Conservation (phyloP, 2,113 vertebrate species). For the Amphiprion ocellaris region DNA sequence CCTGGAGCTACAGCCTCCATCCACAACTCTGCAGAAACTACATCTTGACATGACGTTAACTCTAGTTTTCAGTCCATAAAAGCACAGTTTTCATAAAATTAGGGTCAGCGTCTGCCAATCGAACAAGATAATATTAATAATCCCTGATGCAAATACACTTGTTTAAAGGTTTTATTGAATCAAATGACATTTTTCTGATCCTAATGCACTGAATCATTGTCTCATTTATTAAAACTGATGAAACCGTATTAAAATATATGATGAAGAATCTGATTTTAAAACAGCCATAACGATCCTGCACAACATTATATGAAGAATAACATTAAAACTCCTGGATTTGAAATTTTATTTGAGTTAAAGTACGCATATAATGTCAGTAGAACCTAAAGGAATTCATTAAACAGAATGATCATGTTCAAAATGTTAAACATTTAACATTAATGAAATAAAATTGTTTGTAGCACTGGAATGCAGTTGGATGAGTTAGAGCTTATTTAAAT, state of each 20-base stretch:
- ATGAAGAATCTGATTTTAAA: too few species aligned
- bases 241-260: background rate
- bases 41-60: constrained; percentile 44
- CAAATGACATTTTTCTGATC: background rate
- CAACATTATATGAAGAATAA: too few species aligned
- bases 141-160: constrained; percentile 1
- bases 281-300: too few species aligned
- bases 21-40: constrained; percentile 23
- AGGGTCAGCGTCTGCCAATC: constrained; percentile 2
- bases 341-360: too few species aligned
- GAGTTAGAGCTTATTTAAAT: too few species aligned
- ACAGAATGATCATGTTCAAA: background rate
- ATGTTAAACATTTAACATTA: too few species aligned
- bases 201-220: background rate
- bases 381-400: background rate
- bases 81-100: background rate
- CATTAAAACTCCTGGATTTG: background rate
- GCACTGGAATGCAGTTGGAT: too few species aligned
- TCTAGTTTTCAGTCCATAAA: constrained; percentile 12
- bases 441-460: too few species aligned
- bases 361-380: too few species aligned
- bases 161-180: constrained; percentile 17
- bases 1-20: constrained; percentile 40
- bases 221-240: background rate
- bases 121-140: background rate